Conservation (phyloP, 1,140 invertebrate genomes). For the Phymastichus coffea region DNA sequence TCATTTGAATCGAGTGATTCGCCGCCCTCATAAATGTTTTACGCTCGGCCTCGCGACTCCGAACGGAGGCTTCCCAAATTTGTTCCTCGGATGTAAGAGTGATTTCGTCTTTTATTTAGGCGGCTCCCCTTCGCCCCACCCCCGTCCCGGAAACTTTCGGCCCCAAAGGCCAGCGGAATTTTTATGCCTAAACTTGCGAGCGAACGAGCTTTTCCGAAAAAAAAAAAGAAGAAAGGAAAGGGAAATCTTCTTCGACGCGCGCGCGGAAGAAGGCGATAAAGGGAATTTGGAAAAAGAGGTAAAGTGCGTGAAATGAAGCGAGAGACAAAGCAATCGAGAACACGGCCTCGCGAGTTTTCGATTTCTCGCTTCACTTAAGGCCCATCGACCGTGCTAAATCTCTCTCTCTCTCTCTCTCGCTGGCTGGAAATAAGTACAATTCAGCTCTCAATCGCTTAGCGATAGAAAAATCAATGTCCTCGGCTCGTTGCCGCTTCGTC, state of each 20-base stretch:
- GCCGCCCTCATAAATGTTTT: slow-evolving; percentile 26
- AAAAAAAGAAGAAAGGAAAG: background rate
- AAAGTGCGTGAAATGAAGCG: background rate
- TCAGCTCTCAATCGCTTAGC: no score
- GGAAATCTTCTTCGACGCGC: background rate
- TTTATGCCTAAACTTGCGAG: no score
- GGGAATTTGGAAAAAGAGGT: no score
- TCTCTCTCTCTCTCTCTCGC: no score
- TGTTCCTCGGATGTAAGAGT: background rate
- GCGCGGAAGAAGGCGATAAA: background rate
- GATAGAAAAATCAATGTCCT: slow-evolving; percentile 17
- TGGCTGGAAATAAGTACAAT: no score
- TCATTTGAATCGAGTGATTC: slow-evolving; percentile 29
- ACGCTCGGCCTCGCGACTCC: slow-evolving; percentile 3
- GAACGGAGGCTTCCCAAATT: background rate
- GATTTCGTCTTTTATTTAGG: background rate
- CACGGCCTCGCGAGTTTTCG: no score
- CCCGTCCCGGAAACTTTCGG: no score
- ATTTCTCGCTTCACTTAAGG: no score
- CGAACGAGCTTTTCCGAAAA: no score
- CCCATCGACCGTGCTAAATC: no score
- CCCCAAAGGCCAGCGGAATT: no score
- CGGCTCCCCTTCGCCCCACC: background rate
- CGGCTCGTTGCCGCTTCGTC: no score
- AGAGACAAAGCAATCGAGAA: slow-evolving; percentile 1